phyloP scores from a whole-genome alignment of 2,797 vertebrate genomes.

The Paramormyrops hopkinsi region DNA sequence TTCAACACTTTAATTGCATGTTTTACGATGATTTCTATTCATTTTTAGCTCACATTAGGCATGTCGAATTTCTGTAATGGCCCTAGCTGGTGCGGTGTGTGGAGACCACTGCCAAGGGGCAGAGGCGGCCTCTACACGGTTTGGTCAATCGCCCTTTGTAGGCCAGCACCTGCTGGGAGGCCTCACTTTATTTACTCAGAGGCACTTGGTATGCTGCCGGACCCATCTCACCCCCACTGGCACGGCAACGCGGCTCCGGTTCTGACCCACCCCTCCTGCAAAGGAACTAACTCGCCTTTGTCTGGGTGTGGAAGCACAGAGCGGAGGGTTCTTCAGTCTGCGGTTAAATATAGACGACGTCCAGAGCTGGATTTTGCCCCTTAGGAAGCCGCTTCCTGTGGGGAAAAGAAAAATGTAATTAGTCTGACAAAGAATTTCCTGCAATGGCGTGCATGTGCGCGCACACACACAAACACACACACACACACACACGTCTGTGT shows the following conservation, averaged over 20 bases:
- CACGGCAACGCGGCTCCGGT: not conserved
- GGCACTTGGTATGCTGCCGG: slow-evolving; percentile 62
- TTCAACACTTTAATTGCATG: not conserved
- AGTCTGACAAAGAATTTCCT: not conserved
- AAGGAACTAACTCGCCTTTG: slow-evolving; percentile 52
- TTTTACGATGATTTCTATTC: not conserved
- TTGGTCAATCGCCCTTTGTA: slow-evolving; percentile 63
- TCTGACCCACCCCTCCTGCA: slow-evolving; percentile 37
- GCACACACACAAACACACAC: not conserved
- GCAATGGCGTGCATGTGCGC: not conserved
- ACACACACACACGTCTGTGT: not conserved
- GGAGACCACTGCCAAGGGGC: not conserved
- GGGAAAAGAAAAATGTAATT: slow-evolving; percentile 5
- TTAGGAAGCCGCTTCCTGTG: not conserved
- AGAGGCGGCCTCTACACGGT: not conserved
- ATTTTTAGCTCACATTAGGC: not conserved
- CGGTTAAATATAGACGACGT: slow-evolving; percentile 23
- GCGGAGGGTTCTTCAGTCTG: slow-evolving; percentile 22
- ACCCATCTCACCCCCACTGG: not conserved
- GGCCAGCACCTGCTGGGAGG: slow-evolving; percentile 55
- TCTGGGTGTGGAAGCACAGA: slow-evolving; percentile 31
- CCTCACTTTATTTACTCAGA: slow-evolving; percentile 41
- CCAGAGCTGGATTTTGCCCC: not conserved
- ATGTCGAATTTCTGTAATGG: not conserved
- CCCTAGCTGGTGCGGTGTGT: not conserved